Evolutionary conservation across 1,140 invertebrate genomes (phyloP), one percentile per base, ranked within the genome.

Genomic region (Ceratoteleas bidentatus): DNA sequence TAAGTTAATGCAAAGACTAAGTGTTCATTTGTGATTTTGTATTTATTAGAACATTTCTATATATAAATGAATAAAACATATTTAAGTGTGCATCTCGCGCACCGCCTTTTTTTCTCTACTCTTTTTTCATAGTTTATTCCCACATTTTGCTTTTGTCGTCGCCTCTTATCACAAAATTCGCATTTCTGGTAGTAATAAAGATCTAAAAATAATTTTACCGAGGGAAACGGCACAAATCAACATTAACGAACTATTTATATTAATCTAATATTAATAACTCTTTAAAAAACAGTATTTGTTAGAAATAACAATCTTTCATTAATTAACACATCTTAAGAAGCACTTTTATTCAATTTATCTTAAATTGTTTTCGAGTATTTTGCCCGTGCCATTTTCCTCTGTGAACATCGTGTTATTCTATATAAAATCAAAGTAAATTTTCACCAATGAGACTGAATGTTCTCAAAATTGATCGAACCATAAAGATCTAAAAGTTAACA

Each of bases 11-110:
- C 88, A 90, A 90, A 90, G 88, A 90, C 86, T 89, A 89, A 90
- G 87, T 91, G 90, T 91, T 91, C 84, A 91, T 91, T 91, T 91
- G 90, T 91, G 89, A 91, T 91, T 91, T 91, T 91, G 89, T 91
- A 91, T 91, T 91, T 91, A 91, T 91, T 91, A 90, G 86, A 90
- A 89, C 83, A 86, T 90, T 90, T 91, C 88, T 90, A 91, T 80
- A 80, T 80, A 80, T 80, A 80, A 88, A 85, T 87, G 85, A 91
- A 91, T 90, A 91, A 91, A 91, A 88, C 87, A 87, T 91, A 91
- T 90, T 90, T 90, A 90, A 91, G 89, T 91, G 90, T 91, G 89
- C 87, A 88, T 85, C 75, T 81, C 40, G 62, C 10, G 68, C 73
- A 76, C 72, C 38, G 65, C 40, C n/a, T 78, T 80, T 74, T 81